Conservation (phyloP, 2,888 invertebrate genomes). For the Sinodicranocentrus sp. region DNA sequence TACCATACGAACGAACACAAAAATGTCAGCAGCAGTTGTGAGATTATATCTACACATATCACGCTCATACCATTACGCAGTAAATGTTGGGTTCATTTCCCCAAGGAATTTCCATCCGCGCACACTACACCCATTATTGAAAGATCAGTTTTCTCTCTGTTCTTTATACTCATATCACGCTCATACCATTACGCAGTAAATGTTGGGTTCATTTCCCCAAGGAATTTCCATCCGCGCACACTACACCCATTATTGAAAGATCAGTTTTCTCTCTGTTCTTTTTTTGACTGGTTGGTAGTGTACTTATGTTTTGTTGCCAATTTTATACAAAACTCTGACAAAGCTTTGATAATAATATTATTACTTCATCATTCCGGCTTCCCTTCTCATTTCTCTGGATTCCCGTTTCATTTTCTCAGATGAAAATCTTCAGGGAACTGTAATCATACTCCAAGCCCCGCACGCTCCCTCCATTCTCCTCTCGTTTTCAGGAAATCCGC, state of each 20-base stretch:
- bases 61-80: no score
- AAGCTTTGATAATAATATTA: slow-evolving; percentile 64
- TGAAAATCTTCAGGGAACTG: slow-evolving; percentile 52
- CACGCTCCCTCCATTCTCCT: slow-evolving; percentile 5
- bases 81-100: slow-evolving; percentile 36
- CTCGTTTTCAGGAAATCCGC: slow-evolving; percentile 55
- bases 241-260: slow-evolving; percentile 58
- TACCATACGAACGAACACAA: no score
- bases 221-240: slow-evolving; percentile 47
- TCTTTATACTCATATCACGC: no score
- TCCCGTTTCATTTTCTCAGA: slow-evolving; percentile 58
- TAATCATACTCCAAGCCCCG: slow-evolving; percentile 37
- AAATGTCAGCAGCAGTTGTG: no score
- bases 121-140: slow-evolving; percentile 50
- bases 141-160: slow-evolving; percentile 43
- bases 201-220: slow-evolving; percentile 40
- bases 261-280: slow-evolving; percentile 26
- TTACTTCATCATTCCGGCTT: slow-evolving; percentile 60
- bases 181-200: no score
- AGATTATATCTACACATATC: no score
- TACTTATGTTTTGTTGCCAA: slow-evolving; percentile 57
- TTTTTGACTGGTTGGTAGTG: neutral
- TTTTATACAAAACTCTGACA: slow-evolving; percentile 58
- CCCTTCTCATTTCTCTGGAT: slow-evolving; percentile 45
- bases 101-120: slow-evolving; percentile 54